Conservation (phyloP, 2,113 vertebrate genomes). For the Lophura nycthemera region DNA sequence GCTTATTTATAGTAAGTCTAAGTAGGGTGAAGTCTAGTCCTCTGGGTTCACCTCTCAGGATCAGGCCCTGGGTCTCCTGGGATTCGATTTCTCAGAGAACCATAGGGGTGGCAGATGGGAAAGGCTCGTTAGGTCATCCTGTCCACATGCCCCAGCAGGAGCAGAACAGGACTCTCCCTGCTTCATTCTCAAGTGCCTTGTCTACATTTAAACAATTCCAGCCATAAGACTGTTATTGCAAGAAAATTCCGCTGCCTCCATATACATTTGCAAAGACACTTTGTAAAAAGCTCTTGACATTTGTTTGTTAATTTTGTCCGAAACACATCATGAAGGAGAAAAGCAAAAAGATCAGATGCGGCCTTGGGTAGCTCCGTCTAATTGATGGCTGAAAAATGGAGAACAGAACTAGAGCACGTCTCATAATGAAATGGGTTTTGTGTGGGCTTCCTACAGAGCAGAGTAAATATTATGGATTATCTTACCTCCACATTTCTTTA, state of each 20-base stretch:
- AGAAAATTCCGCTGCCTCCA: constrained; percentile 31
- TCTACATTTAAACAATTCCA: constrained; percentile 47
- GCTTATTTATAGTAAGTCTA: constrained; percentile 66
- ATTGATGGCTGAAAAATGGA: neutral
- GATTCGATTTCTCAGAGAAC: constrained; percentile 70
- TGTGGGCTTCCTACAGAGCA: neutral
- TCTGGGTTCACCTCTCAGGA: constrained; percentile 70
- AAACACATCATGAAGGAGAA: neutral
- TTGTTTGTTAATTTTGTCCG: neutral
- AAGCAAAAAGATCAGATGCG: neutral
- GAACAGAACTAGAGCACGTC: neutral
- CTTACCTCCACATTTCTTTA: neutral
- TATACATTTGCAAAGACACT: neutral
- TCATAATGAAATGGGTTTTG: neutral
- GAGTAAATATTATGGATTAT: neutral
- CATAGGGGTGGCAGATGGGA: constrained; percentile 64
- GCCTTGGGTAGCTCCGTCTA: neutral
- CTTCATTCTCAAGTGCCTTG: constrained; percentile 38
- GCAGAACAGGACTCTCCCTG: neutral
- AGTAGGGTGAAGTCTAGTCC: constrained; percentile 54
- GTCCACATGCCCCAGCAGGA: constrained; percentile 56
- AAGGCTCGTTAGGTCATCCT: constrained; percentile 62
- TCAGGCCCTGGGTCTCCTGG: constrained; percentile 58
- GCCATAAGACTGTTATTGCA: neutral
- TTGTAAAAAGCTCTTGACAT: neutral